phyloP scores from a whole-genome alignment of 2,888 invertebrate genomes.

The Catocala nupta region DNA sequence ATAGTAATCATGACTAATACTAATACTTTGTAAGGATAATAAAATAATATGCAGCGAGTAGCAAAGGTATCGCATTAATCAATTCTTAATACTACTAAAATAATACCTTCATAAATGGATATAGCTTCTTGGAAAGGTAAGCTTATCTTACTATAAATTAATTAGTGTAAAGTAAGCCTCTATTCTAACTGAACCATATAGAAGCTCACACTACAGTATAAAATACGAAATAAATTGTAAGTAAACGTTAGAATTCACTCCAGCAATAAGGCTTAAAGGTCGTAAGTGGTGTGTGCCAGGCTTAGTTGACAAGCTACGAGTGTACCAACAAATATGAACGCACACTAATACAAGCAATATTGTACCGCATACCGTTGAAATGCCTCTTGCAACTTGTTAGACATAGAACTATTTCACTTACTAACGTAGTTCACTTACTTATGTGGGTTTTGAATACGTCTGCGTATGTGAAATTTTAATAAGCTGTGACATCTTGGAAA shows the following conservation, averaged over 20 bases:
- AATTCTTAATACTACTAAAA: too few species aligned
- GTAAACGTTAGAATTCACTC: too few species aligned
- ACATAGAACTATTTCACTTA: background rate
- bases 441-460: background rate
- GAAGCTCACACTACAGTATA: too few species aligned
- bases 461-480: background rate
- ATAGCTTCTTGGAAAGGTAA: too few species aligned
- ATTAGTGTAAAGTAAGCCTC: too few species aligned
- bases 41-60: too few species aligned
- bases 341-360: background rate
- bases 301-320: conserved; percentile 5
- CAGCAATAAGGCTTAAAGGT: background rate
- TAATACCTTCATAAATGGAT: too few species aligned
- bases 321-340: conserved; percentile 9
- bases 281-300: background rate
- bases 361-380: conserved; percentile 6
- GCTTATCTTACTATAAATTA: too few species aligned
- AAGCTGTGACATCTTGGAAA: background rate
- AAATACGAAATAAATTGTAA: background rate
- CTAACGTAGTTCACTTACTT: background rate
- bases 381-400: background rate
- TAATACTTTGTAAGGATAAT: too few species aligned
- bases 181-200: too few species aligned
- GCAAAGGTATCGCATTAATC: too few species aligned
- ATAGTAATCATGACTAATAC: too few species aligned